These are phyloP conservation scores for Sebastes minor DNA, from an alignment of 2,797 vertebrate species.

Conservation along the genomic window DNA sequence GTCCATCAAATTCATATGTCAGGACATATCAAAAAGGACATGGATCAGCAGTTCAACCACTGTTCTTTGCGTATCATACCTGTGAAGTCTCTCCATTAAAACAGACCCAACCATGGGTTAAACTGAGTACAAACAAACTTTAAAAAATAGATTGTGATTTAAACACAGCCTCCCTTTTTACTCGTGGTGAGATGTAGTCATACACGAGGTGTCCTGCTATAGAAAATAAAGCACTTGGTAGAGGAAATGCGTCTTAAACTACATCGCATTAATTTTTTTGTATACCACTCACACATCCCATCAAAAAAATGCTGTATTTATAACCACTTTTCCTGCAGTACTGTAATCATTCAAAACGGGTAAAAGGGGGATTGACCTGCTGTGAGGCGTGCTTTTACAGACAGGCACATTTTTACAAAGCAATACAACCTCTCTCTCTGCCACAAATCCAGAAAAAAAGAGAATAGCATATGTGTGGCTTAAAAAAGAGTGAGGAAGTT, in stretches of 20 bases:
- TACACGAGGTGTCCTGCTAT: neutral
- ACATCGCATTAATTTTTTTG: neutral
- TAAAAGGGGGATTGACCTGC: neutral
- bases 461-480: neutral
- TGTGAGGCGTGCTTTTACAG: neutral
- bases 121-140: neutral
- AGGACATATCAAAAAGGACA: neutral
- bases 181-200: neutral
- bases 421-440: neutral
- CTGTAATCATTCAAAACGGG: neutral
- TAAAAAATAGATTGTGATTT: neutral
- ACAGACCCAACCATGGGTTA: neutral
- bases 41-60: neutral
- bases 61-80: neutral
- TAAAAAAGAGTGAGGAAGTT: neutral
- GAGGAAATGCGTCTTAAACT: neutral
- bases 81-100: neutral
- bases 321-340: neutral
- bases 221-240: neutral
- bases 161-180: neutral
- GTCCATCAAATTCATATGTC: neutral
- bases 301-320: neutral
- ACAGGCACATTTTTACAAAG: neutral
- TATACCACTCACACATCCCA: neutral
- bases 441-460: neutral